A percentile compares a stretch with the other conserved stretches of the same genome.
Evolutionary conservation across 2,113 vertebrate species (phyloP).

Genomic region (Cheilinus undulatus): DNA sequence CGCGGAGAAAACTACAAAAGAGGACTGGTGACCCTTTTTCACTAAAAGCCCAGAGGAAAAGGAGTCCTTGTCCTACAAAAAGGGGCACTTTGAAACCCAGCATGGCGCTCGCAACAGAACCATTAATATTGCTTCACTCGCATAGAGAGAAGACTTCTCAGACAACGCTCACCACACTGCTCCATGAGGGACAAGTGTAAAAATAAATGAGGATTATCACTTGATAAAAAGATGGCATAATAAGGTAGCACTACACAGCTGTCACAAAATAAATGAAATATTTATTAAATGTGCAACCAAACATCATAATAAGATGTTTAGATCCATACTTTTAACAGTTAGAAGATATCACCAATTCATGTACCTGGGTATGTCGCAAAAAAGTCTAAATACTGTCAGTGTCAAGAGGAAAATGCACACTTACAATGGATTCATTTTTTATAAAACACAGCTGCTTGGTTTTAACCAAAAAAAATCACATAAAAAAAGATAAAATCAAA

Average conservation of each 20-base stretch:
- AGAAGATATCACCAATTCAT: too few relatives aligned
- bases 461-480: too few relatives aligned
- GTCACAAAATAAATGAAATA: background rate
- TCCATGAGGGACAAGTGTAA: conserved; percentile 2
- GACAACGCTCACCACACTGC: conserved; percentile 43
- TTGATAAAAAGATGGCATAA: background rate
- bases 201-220: background rate
- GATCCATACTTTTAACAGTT: too few relatives aligned
- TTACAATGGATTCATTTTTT: too few relatives aligned
- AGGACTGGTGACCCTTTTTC: conserved; percentile 77
- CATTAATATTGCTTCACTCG: conserved; percentile 54
- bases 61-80: conserved; percentile 86
- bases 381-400: too few relatives aligned
- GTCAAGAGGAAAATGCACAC: too few relatives aligned
- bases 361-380: too few relatives aligned
- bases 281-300: too few relatives aligned
- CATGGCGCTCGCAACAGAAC: conserved; percentile 70
- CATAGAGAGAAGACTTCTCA: conserved; percentile 62
- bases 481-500: too few relatives aligned
- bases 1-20: conserved; percentile 64
- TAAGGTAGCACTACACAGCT: background rate
- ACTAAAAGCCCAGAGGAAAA: conserved; percentile 83
- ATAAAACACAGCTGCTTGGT: too few relatives aligned
- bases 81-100: conserved; percentile 82
- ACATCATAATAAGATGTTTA: too few relatives aligned